Percentiles rank a stretch among this genome's conserved stretches.
These are phyloP conservation scores for Plebejus melissa DNA, from an alignment of 2,888 invertebrate genomes.

Conservation along the genomic window DNA sequence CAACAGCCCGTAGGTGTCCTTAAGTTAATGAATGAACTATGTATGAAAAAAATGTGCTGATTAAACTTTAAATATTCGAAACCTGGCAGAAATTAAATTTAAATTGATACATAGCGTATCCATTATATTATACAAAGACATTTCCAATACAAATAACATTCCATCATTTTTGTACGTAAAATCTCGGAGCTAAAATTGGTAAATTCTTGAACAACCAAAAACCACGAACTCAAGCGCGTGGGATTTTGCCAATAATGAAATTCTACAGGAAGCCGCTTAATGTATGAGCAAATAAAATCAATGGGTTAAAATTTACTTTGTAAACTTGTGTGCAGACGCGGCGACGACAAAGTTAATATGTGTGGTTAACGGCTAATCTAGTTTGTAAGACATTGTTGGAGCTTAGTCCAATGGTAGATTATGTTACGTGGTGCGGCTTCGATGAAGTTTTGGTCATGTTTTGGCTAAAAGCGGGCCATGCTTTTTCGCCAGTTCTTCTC, in stretches of 20 bases:
- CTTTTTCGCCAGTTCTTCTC: not conserved
- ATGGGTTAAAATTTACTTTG: constrained; percentile 18
- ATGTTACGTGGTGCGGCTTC: not conserved
- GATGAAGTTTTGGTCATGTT: not conserved
- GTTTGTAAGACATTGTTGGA: constrained; percentile 9
- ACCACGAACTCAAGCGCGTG: constrained; percentile 9
- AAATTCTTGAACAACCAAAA: constrained; percentile 14
- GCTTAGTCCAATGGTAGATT: not conserved
- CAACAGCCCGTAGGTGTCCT: not conserved
- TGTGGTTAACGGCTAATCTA: constrained; percentile 21
- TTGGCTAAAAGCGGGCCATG: not conserved
- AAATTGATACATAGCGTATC: no score
- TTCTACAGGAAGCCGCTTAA: constrained; percentile 22
- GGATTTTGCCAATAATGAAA: constrained; percentile 21
- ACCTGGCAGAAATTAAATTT: no score
- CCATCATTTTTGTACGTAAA: not conserved
- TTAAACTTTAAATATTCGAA: no score
- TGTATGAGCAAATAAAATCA: constrained; percentile 22
- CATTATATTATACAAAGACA: not conserved
- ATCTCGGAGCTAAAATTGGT: constrained; percentile 2
- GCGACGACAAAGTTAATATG: constrained; percentile 20
- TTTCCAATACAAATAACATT: constrained; percentile 7
- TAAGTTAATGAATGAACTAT: no score
- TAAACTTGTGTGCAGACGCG: constrained; percentile 17
- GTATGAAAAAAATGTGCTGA: no score